Base-by-base conservation (phyloP, 2,888 invertebrate genomes). In the Palloptera scutellata region DNA sequence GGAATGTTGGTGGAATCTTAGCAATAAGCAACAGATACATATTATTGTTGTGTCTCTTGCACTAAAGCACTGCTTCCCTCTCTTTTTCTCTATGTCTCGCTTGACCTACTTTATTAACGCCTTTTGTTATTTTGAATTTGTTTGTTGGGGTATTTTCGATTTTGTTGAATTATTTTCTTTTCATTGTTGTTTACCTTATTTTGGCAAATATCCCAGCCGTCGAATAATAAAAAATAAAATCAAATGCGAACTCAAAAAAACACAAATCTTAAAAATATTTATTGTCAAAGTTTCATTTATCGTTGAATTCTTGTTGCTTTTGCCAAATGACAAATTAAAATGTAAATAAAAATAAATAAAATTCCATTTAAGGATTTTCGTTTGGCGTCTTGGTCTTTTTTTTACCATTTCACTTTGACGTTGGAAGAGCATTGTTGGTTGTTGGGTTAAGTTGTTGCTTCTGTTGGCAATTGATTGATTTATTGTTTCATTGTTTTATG, bases 401-500 rank as follows among this genome's bases (percentile, higher is more conserved):
- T 48, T 8, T n/a, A 3, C 12, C 48, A n/a, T 12, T 48, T 48
- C 13, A 15, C 48, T n/a, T 48, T 8, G 8, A 15, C 48, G 48
- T 5, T 48, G 15, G 3, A 5, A 3, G 12, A n/a, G 15, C 48
- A 48, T 48, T 48, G 15, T 48, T 48, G 48, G 12, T 48, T 48
- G 15, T 48, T 48, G 48, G 12, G 48, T 48, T 48, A 15, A 12
- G 15, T n/a, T 15, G 15, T 48, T 48, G 12, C 12, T n/a, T 12
- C 15, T 48, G 48, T 48, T n/a, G 12, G 12, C 15, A 48, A 48
- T 48, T 48, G 48, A 48, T 48, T 48, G 48, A 48, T 48, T 48
- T 48, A 48, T 48, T 48, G 48, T 15, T 48, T n/a, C 48, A 48
- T 48, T 48, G 48, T 48, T 48, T 48, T 48, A 48, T 48, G 48